A percentile compares a stretch with the other conserved stretches of the same genome.
Conservation (phyloP, 2,113 vertebrate genomes). For the Neodontobutis hainanensis region DNA sequence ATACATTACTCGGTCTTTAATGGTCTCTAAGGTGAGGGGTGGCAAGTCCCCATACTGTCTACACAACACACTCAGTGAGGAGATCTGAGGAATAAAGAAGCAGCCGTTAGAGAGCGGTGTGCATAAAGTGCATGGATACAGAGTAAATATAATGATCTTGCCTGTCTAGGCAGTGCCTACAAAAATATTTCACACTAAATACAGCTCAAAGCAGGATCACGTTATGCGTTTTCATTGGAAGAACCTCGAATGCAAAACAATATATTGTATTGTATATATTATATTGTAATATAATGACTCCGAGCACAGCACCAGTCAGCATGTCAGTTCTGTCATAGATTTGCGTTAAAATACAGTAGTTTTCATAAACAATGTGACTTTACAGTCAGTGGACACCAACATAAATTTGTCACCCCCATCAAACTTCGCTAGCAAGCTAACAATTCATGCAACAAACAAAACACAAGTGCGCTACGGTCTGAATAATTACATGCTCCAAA, state of each 20-base stretch:
- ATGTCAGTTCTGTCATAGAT: neutral
- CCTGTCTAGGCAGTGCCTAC: too few species aligned
- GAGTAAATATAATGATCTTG: neutral
- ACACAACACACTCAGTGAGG: constrained; percentile 51
- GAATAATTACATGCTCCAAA: neutral
- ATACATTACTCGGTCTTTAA: constrained; percentile 90
- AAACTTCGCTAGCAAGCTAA: constrained; percentile 28
- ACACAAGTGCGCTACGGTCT: constrained; percentile 2
- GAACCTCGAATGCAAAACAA: too few species aligned
- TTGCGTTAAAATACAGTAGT: neutral
- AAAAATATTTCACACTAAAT: too few species aligned
- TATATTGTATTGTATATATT: too few species aligned
- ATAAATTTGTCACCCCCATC: neutral
- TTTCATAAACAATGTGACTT: neutral
- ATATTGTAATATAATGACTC: too few species aligned
- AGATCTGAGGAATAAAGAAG: constrained; percentile 61
- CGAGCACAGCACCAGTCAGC: too few species aligned
- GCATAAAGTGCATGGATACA: neutral
- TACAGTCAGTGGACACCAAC: neutral
- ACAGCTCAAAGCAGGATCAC: too few species aligned
- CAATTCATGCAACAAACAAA: neutral
- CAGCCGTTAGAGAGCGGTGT: neutral
- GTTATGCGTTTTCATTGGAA: too few species aligned
- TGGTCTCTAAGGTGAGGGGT: constrained; percentile 85
- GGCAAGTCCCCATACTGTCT: constrained; percentile 85